These are phyloP conservation scores for Halesus radiatus DNA, from an alignment of 1,140 invertebrate species.

Conservation along the genomic window DNA sequence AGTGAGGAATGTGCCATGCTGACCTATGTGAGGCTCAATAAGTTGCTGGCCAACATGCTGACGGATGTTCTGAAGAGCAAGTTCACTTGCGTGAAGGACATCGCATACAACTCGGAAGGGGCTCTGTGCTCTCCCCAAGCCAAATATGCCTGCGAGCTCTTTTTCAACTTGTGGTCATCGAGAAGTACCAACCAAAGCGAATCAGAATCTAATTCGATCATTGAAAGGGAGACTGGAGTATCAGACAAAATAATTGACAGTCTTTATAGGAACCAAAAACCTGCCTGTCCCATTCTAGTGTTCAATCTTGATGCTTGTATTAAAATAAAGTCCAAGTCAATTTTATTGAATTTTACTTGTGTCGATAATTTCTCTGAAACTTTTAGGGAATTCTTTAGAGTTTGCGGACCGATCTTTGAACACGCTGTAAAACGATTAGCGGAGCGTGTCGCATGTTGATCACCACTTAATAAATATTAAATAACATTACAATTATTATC, in stretches of 20 bases:
- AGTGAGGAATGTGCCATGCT: constrained; percentile 3
- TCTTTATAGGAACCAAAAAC: constrained; percentile 16
- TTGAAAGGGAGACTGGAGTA: not conserved
- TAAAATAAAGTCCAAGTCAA: constrained; percentile 5
- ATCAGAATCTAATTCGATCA: not conserved
- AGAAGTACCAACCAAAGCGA: not conserved
- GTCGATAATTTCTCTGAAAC: not conserved
- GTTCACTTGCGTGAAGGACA: constrained; percentile 5
- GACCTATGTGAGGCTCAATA: constrained; percentile 1
- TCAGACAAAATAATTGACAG: constrained; percentile 17
- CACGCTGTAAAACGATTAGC: too few relatives aligned
- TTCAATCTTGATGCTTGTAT: not conserved
- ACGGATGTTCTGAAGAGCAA: constrained; percentile 19
- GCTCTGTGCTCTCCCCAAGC: not conserved
- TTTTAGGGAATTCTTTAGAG: not conserved
- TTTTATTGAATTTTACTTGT: not conserved
- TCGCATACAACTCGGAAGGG: constrained; percentile 9
- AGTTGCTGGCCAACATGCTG: not conserved
- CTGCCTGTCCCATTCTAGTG: not conserved
- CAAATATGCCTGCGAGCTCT: not conserved
- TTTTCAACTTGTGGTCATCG: constrained; percentile 18
- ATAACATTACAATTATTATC: too few relatives aligned
- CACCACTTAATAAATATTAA: too few relatives aligned
- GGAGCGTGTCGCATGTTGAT: too few relatives aligned
- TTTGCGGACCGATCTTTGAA: too few relatives aligned